Conservation (phyloP, 1,140 invertebrate genomes). For the Penaeus indicus region DNA sequence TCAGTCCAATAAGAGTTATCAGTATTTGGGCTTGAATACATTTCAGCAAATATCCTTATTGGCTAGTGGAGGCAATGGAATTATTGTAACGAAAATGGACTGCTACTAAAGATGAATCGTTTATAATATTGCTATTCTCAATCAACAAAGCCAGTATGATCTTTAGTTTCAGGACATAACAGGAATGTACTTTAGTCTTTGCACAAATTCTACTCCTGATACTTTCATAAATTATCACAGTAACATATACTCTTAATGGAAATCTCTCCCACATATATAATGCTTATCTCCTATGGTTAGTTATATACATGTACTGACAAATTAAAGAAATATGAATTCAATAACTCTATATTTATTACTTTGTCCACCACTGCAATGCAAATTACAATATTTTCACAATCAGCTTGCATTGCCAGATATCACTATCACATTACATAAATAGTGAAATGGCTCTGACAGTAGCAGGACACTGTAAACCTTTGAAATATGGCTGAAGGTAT, state of each 20-base stretch:
- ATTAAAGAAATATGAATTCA: neutral
- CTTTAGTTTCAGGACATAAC: neutral
- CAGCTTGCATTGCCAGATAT: too few species aligned
- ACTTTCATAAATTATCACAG: slow-evolving; percentile 37
- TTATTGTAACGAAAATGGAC: too few species aligned
- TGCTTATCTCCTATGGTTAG: neutral
- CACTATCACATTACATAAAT: too few species aligned
- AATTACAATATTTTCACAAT: slow-evolving; percentile 14
- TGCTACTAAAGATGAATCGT: too few species aligned
- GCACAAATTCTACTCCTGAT: slow-evolving; percentile 17
- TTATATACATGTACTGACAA: slow-evolving; percentile 22
- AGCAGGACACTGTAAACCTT: too few species aligned
- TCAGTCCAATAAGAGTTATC: too few species aligned
- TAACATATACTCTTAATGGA: slow-evolving; percentile 31
- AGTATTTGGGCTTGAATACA: too few species aligned
- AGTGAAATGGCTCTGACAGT: too few species aligned
- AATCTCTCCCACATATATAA: slow-evolving; percentile 15
- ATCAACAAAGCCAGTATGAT: too few species aligned
- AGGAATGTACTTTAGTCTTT: slow-evolving; percentile 9
- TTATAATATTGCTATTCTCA: too few species aligned
- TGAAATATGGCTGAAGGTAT: slow-evolving; percentile 1
- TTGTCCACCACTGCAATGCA: slow-evolving; percentile 13
- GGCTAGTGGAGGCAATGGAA: too few species aligned
- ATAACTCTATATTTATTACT: neutral
- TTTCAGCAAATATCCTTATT: too few species aligned